Conservation (phyloP, 2,797 vertebrate genomes). For the Phaenicophaeus curvirostris region DNA sequence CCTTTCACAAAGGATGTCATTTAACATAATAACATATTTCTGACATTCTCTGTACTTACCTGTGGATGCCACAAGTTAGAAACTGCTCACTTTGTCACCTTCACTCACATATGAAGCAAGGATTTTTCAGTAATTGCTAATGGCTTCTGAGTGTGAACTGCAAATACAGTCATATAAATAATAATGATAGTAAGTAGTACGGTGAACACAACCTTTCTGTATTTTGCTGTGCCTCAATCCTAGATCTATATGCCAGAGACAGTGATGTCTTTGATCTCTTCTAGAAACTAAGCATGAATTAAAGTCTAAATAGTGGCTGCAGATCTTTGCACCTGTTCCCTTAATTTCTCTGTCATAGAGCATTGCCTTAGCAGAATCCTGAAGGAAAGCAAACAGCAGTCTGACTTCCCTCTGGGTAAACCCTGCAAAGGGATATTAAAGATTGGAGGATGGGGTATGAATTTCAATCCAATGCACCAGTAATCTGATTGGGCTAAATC, state of each 20-base stretch:
- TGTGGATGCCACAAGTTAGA: not conserved
- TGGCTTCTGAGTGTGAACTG: not conserved
- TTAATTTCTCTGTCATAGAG: slow-evolving; percentile 1
- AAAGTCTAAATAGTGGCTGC: not conserved
- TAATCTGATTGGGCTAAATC: slow-evolving; percentile 29
- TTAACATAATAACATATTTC: not conserved
- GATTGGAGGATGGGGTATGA: not conserved
- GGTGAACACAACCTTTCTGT: not conserved
- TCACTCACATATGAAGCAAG: not conserved
- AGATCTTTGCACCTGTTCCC: not conserved
- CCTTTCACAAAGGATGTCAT: not conserved
- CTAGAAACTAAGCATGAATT: not conserved
- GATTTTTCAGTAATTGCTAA: not conserved
- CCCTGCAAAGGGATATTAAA: not conserved
- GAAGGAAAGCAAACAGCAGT: slow-evolving; percentile 10
- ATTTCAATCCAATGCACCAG: slow-evolving; percentile 2
- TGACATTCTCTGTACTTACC: not conserved
- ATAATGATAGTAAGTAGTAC: not conserved
- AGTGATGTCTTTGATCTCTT: not conserved
- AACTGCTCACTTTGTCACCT: not conserved
- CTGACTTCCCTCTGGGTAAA: not conserved
- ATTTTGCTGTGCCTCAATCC: not conserved
- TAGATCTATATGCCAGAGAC: not conserved
- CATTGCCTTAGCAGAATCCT: not conserved
- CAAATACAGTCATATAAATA: not conserved